Base-by-base conservation (phyloP, 1,140 invertebrate species). In the Halesus radiatus region DNA sequence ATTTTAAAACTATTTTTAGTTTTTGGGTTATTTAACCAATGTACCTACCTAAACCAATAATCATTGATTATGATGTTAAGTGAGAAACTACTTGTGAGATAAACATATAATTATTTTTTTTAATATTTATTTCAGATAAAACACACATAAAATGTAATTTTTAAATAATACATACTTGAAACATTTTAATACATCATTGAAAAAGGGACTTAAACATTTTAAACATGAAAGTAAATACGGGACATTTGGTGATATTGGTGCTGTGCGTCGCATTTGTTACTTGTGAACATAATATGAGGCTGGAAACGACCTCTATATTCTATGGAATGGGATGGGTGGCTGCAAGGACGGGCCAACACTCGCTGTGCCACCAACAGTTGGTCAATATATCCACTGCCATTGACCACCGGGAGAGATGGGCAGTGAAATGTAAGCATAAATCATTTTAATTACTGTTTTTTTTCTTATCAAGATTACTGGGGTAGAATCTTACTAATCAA, bases 381-480 rank as follows among this genome's bases (percentile, higher is more conserved):
- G 54, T 70, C 4, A 74, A 53, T 32, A 78, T 53, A 7, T 64
- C 80, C 18, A 18, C 68, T 7, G 80, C 60, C 20, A 20, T 81
- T 1, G 37, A 73, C 22, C 53, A 54, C 16, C 76, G 29, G 52
- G 62, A 73, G 13, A 78, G 80, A 78, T 81, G 80, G 80, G 80
- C 80, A 10, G 15, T 81, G 3, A 81, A 78, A 64, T 52, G 80
- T 81, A 58, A 77, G 80, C 18, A 37, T 52, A 16, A 52, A 53
- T n/a, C 3, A 6, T 22, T n/a, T 76, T 76, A 50, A 32, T 54
- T 18, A 56, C 3, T 56, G n/a, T 56, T 56, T 56, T 37, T n/a
- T n/a, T n/a, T n/a, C n/a, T 2, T 37, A 37, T 37, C 32, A 37
- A 37, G 0, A 37, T 4, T 4, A 37, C 7, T 37, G 3, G 3